Base-by-base conservation (phyloP, 2,113 vertebrate species). In the Cathartes aura region DNA sequence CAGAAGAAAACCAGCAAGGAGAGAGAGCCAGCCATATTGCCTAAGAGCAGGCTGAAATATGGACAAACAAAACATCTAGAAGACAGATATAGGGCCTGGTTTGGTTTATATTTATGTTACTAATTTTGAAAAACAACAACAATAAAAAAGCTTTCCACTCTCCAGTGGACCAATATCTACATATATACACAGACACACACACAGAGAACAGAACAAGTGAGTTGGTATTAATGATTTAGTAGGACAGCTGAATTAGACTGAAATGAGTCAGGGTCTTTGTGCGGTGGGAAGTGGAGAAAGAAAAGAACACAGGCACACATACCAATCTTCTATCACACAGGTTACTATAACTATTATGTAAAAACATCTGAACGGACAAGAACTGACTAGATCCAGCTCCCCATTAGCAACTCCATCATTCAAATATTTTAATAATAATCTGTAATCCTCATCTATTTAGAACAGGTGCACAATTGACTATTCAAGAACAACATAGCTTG, bases 171-270 rank as follows among this genome's bases (percentile, higher is more conserved):
- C 0, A 0, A 11, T 23, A 60, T 34, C 0, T 20, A 45, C 4
- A 8, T 29, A 21, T 13, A 38, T 2, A 48, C 1, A 29, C 0
- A 21, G 3, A 62, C 22, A 87, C 2, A 36, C 19, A 36, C 19
- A 34, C 4, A n/a, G 2, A 60, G n/a, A 87, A 66, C 20, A 79
- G 45, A 56, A 1, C 38, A 30, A 27, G 3, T 38, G 21, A 78
- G 9, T 48, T 21, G 11, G 13, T 8, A n/a, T 15, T 52, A 56
- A 56, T 20, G 42, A 70, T 36, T 78, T 24, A 4, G 18, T 12
- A 67, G 78, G 70, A 79, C 42, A 78, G 10, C 0, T 29, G 6
- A 73, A 1, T 43, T 56, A 13, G 34, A 53, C 36, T 27, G 22
- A 70, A 87, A 40, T 12, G 8, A 82, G 36, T 38, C 45, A 47